Evolutionary conservation across 2,113 vertebrate species (phyloP), one percentile per base, ranked within the genome.

Genomic region (Nothocercus julius): DNA sequence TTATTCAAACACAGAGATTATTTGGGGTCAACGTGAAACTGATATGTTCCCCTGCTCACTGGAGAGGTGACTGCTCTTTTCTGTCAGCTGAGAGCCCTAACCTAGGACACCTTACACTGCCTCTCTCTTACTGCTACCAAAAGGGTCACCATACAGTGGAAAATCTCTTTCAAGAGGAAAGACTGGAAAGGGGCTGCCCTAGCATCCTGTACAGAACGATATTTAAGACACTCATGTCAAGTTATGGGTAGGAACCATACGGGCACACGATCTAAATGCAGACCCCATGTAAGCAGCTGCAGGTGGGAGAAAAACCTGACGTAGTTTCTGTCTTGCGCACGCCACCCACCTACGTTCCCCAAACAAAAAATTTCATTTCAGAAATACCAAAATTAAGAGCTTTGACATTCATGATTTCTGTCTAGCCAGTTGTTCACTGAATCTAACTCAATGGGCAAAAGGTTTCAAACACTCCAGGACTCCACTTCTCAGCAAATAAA

Each of bases 251-350:
- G 28, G 54, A 28, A 54, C 54, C 28, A 30, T 10, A 56, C 5
- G 28, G 7, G 16, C 11, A 56, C 40, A 7, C 24, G 13, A 67
- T 47, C 25, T 15, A 58, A 87, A 70, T 1, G 5, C 4, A 3
- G 80, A 27, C n/a, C 38, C 27, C 49, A 85, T 14, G 77, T 18
- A 44, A 78, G 36, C 5, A 7, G 62, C 42, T 68, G 56, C 25
- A 74, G 22, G 9, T 10, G 16, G 12, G 42, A 0, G 1, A 82
- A 53, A 8, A 4, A 36, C 8, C 2, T 21, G 17, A 21, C 0
- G 21, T 9, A 40, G 20, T 8, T 87, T 85, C 59, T 63, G 32
- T 45, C 34, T 40, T n/a, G 9, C 73, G 28, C 51, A 64, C 32
- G 73, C 34, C 40, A 53, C 11, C 7, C 18, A 67, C 5, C 10